A percentile compares a stretch with the other conserved stretches of the same genome.
phyloP scores from a whole-genome alignment of 1,140 invertebrate species.

The Rhopalosiphum padi region DNA sequence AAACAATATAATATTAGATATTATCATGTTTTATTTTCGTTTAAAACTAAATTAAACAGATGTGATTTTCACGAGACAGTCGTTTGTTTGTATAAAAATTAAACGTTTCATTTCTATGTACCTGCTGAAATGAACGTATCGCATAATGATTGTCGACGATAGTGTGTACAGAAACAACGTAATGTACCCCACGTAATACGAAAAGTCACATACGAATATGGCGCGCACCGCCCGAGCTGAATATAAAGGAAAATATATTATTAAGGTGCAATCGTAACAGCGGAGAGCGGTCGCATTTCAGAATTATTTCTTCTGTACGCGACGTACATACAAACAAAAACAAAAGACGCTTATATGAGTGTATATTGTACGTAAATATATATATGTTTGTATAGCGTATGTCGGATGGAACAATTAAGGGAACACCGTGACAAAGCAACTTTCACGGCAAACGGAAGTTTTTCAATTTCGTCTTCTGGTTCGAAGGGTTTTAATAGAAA shows the following conservation, averaged over 20 bases:
- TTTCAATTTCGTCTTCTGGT: slow-evolving; percentile 23
- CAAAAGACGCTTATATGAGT: neutral
- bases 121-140: neutral
- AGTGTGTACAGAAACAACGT: neutral
- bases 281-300: neutral
- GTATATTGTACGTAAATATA: neutral
- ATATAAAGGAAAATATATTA: slow-evolving; percentile 11
- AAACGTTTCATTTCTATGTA: neutral
- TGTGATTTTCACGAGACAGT: neutral
- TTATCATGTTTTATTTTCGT: neutral
- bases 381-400: neutral
- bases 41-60: neutral
- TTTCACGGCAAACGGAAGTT: slow-evolving; percentile 15
- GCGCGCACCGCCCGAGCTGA: neutral
- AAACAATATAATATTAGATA: neutral
- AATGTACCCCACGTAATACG: neutral
- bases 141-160: neutral
- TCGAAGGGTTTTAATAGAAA: neutral
- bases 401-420: neutral
- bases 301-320: slow-evolving; percentile 1
- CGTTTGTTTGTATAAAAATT: neutral
- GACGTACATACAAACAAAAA: neutral
- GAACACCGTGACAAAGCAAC: neutral
- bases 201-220: neutral
- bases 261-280: neutral